A percentile compares a stretch with the other conserved stretches of the same genome.
These are phyloP conservation scores for Diploptera punctata DNA, from an alignment of 2,888 invertebrate species.

Conservation along the genomic window DNA sequence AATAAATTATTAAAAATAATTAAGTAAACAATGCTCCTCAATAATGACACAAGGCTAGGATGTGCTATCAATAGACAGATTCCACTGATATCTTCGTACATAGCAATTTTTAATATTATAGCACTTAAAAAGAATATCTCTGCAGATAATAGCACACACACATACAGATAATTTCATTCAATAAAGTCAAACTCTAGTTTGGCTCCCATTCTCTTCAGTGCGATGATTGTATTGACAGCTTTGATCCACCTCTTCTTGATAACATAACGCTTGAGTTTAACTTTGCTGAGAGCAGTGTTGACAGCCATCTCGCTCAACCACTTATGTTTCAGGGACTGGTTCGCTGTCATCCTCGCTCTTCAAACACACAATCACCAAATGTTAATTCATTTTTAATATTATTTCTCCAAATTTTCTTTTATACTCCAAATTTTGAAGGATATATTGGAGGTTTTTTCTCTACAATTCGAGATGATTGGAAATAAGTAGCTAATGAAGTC, in stretches of 20 bases:
- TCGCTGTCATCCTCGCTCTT: constrained; percentile 77
- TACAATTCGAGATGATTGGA: constrained; percentile 61
- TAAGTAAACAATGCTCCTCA: too few species aligned
- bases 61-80: too few species aligned
- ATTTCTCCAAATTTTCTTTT: too few species aligned
- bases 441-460: constrained; percentile 58
- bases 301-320: constrained; percentile 75
- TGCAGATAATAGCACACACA: too few species aligned
- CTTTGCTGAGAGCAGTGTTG: constrained; percentile 66
- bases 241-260: constrained; percentile 91
- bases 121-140: too few species aligned
- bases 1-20: too few species aligned
- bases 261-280: constrained; percentile 84
- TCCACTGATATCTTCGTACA: too few species aligned
- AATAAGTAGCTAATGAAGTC: constrained; percentile 81
- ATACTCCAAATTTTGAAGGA: constrained; percentile 49
- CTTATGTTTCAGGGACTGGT: constrained; percentile 74
- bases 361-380: constrained; percentile 46
- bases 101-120: too few species aligned
- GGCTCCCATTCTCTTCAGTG: constrained; percentile 85
- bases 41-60: too few species aligned
- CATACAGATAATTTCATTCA: too few species aligned
- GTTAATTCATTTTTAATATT: background rate
- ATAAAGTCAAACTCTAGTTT: constrained; percentile 62
- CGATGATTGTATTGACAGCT: constrained; percentile 87